Evolutionary conservation across 1,140 invertebrate genomes (phyloP).

Genomic region (Anagrus nilaparvatae): DNA sequence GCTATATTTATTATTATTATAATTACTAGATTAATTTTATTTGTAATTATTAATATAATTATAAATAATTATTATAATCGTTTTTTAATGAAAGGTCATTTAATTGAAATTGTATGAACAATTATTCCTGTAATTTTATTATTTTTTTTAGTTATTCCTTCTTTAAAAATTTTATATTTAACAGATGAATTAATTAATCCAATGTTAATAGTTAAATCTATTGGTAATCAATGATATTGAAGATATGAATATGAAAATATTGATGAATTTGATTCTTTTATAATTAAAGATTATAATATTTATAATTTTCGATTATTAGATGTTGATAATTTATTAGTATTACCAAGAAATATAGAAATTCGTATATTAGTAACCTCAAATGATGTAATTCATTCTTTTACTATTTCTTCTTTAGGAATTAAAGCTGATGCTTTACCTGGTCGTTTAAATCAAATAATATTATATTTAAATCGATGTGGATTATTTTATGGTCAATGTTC

Average conservation of each 20-base stretch:
- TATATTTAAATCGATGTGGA: conserved; percentile 46
- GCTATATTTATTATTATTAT: conserved; percentile 23
- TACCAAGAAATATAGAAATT: conserved; percentile 48
- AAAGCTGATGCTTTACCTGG: conserved; percentile 58
- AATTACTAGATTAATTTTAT: conserved; percentile 40
- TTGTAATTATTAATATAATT: conserved; percentile 47
- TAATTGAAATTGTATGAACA: conserved; percentile 41
- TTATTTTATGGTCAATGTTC: conserved; percentile 64
- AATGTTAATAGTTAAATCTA: conserved; percentile 46
- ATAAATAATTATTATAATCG: conserved; percentile 37
- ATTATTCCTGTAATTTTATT: conserved; percentile 46
- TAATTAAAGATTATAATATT: conserved; percentile 39
- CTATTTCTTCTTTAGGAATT: conserved; percentile 49
- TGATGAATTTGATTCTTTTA: conserved; percentile 54
- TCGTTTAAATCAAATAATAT: conserved; percentile 53
- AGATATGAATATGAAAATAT: conserved; percentile 56
- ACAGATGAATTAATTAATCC: conserved; percentile 48
- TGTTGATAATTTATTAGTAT: conserved; percentile 49
- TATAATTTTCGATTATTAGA: conserved; percentile 49
- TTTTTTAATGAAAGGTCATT: conserved; percentile 37
- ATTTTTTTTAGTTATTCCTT: conserved; percentile 52
- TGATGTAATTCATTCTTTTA: conserved; percentile 63
- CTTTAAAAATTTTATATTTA: conserved; percentile 49
- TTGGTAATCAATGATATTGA: conserved; percentile 62
- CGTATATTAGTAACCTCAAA: conserved; percentile 47